Base-by-base conservation (phyloP, 1,140 invertebrate genomes). In the Tribolium castaneum region DNA sequence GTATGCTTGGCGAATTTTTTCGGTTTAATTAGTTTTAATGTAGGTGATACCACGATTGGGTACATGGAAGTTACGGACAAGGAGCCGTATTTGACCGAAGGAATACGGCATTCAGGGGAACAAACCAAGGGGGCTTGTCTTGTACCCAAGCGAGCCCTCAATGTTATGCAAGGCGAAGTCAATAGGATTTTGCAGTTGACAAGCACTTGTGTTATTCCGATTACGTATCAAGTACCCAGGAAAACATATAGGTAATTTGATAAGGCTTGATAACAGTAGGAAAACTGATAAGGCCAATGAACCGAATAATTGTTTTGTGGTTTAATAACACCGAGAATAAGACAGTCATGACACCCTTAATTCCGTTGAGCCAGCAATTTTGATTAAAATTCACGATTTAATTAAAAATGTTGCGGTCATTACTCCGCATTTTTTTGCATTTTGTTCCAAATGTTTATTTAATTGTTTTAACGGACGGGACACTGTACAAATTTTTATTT, bases 151-250 rank as follows among this genome's bases (percentile, higher is more conserved):
- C 89, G 96, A 82, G 96, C 96, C 1, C 87, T 99, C 6, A 93
- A 95, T 84, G 95, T 98, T 1, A 98, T 98, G 97, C 93, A 96
- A 82, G 96, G 94, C 1, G 97, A 99, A 89, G 96, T 98, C 1
- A 97, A 98, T 87, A 88, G 96, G 82, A 88, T 99, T 10, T 87
- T 98, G 5, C 93, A 98, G 80, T 88, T 99, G 14, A 94, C 95
- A 1, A 93, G 94, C 3, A 92, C 92, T 59, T 93, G 94, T 80
- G 94, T 99, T 14, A 93, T 97, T 85, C 96, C 96, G 5, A 94
- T 97, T 52, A 97, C 96, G 87, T 98, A 97, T 86, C 96, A 98
- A 88, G 96, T 98, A 72, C 97, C 97, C 49, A 90, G 97, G 85
- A 98, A 98, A 82, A 86, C 85, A 14, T 87, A 86, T 76, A 84